These are phyloP conservation scores for Hydrozoanthus gracilis DNA, from an alignment of 92 coral and sea anemone species.

Conservation along the genomic window DNA sequence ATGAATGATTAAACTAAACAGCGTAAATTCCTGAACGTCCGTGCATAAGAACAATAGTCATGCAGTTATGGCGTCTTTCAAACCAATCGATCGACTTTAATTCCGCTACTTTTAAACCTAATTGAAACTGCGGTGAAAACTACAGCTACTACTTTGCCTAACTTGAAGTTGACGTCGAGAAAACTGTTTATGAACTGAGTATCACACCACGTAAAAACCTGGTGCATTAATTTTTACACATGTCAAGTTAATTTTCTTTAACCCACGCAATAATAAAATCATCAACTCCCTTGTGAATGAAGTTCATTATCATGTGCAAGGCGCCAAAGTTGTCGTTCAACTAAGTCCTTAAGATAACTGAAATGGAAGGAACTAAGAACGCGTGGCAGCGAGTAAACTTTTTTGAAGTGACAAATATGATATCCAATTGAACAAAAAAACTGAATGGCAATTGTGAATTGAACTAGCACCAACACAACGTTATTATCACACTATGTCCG, in stretches of 20 bases:
- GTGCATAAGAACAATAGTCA: not conserved
- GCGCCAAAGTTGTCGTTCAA: constrained; percentile 38
- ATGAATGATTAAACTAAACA: constrained; percentile 19
- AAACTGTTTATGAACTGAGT: not conserved
- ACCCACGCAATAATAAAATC: constrained; percentile 16
- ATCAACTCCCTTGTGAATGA: constrained; percentile 36
- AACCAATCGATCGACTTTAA: not conserved
- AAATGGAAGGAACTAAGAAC: not conserved
- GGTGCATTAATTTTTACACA: not conserved
- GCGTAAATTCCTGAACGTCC: constrained; percentile 34
- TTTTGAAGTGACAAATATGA: not conserved
- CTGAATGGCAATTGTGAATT: not conserved
- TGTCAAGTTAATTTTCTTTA: not conserved
- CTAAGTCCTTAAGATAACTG: constrained; percentile 33
- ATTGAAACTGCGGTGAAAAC: not conserved
- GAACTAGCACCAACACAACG: not conserved
- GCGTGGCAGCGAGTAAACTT: constrained; percentile 23
- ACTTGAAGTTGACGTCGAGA: not conserved
- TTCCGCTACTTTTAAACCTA: not conserved
- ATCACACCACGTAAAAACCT: not conserved
- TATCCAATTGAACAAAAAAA: not conserved
- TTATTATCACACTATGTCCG: not conserved
- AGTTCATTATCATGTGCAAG: constrained; percentile 19
- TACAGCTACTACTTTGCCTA: not conserved
- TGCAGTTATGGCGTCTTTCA: not conserved